These are phyloP conservation scores for Erebia palarica DNA, from an alignment of 2,888 invertebrate species.

Conservation along the genomic window DNA sequence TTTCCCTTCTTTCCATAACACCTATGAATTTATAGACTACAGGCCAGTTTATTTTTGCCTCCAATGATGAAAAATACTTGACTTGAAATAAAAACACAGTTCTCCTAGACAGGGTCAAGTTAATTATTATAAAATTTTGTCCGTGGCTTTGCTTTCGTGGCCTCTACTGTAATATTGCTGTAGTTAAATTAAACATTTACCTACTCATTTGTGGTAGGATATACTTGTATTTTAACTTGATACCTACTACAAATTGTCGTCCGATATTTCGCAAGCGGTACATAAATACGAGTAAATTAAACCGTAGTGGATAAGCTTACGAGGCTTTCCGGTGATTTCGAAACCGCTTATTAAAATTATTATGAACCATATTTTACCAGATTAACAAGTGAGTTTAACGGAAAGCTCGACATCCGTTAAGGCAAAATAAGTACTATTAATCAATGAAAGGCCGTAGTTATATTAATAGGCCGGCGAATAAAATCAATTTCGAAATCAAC, in stretches of 20 bases:
- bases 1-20: too few species aligned
- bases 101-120: not conserved
- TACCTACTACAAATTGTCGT: slow-evolving; percentile 12
- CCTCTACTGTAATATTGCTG: not conserved
- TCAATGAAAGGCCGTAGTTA: slow-evolving; percentile 34
- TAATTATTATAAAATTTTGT: not conserved
- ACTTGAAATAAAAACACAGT: too few species aligned
- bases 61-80: too few species aligned
- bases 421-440: slow-evolving; percentile 33
- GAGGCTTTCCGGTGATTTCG: slow-evolving; percentile 30
- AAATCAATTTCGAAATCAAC: slow-evolving; percentile 39
- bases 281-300: slow-evolving; percentile 22
- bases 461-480: slow-evolving; percentile 30
- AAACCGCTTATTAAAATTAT: slow-evolving; percentile 29
- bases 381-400: slow-evolving; percentile 20
- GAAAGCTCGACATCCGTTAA: slow-evolving; percentile 41
- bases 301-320: slow-evolving; percentile 20
- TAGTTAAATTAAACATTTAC: not conserved
- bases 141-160: not conserved
- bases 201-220: not conserved
- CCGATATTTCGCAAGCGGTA: slow-evolving; percentile 24
- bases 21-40: too few species aligned
- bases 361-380: slow-evolving; percentile 29
- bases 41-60: too few species aligned
- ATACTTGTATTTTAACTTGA: slow-evolving; percentile 12